Conservation (phyloP, 2,113 vertebrate species). For the Pampusana beccarii region DNA sequence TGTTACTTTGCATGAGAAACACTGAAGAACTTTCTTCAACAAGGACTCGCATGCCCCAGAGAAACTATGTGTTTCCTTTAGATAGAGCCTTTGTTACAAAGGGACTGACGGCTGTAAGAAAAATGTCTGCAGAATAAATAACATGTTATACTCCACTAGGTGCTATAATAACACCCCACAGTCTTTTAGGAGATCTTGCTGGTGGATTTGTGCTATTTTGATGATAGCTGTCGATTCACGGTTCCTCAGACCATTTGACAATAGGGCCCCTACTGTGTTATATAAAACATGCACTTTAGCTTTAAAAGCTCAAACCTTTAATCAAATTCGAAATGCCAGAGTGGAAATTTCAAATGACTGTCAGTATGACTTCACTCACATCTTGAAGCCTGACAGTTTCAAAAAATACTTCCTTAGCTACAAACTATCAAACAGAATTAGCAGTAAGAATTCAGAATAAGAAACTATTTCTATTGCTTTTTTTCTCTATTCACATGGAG, state of each 20-base stretch:
- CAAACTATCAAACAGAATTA: neutral
- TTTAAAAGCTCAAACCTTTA: constrained; percentile 65
- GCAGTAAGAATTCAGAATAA: neutral
- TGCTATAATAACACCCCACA: constrained; percentile 36
- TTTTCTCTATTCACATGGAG: neutral
- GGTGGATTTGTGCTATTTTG: constrained; percentile 55
- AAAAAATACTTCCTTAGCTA: neutral
- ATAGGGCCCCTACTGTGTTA: neutral
- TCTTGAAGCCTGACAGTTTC: neutral
- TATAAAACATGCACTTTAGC: constrained; percentile 53
- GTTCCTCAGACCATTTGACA: constrained; percentile 31
- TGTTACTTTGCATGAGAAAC: neutral
- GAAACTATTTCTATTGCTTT: neutral
- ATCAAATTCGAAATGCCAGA: constrained; percentile 40
- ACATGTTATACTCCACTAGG: constrained; percentile 33
- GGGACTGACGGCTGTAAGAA: neutral
- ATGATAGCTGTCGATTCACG: constrained; percentile 33
- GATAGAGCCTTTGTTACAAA: neutral
- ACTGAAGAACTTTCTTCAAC: neutral
- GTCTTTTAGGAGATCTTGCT: constrained; percentile 40
- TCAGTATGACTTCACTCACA: neutral
- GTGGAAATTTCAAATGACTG: constrained; percentile 45
- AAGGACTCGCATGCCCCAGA: neutral
- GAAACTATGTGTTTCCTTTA: neutral
- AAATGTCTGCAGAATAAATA: constrained; percentile 32